Evolutionary conservation across 2,113 vertebrate species (phyloP).

Genomic region (Okapia johnstoni): DNA sequence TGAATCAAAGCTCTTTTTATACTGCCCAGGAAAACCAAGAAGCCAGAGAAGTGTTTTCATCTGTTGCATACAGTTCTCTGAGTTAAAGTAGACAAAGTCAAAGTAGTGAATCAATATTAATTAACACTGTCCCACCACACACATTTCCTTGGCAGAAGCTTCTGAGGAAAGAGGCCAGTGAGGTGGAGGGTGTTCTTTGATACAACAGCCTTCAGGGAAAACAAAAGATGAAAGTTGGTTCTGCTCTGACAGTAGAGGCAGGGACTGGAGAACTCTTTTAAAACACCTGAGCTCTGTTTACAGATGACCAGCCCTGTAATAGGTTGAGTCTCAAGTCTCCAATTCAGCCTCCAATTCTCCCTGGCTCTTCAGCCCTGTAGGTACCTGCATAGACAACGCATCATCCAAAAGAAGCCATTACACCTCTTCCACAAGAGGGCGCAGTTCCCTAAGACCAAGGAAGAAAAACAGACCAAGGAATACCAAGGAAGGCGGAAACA

Average conservation of each 20-base stretch:
- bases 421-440: neutral
- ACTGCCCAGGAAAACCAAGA: slow-evolving; percentile 15
- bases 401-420: neutral
- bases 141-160: neutral
- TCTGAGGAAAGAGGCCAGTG: neutral
- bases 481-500: neutral
- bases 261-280: neutral
- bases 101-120: slow-evolving; percentile 22
- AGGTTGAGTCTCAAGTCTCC: neutral
- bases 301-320: neutral
- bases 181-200: neutral
- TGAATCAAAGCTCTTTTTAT: slow-evolving; percentile 29
- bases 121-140: neutral
- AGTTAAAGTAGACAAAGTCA: neutral
- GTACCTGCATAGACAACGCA: neutral
- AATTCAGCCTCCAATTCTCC: neutral
- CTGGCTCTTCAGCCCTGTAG: neutral
- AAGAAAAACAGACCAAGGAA: neutral
- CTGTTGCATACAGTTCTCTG: neutral
- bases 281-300: neutral
- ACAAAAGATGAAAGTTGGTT: neutral
- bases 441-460: neutral
- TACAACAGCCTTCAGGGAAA: neutral
- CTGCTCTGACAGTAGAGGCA: neutral
- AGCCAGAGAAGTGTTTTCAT: slow-evolving; percentile 13